phyloP scores from a whole-genome alignment of 2,113 vertebrate species.

The Percopsis transmontana region DNA sequence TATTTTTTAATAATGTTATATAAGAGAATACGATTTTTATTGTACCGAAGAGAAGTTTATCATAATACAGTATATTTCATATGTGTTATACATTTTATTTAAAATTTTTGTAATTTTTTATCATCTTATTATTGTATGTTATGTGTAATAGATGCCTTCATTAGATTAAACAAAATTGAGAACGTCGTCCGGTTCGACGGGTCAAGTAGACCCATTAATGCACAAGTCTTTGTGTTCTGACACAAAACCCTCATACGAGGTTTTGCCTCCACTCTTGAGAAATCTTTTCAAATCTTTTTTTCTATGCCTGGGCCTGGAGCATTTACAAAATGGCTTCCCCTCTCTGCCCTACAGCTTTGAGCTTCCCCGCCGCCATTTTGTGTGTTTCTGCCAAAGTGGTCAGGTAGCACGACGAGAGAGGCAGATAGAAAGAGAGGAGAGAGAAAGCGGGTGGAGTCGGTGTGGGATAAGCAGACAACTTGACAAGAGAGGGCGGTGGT shows the following conservation, averaged over 20 bases:
- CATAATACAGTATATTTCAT: too few species aligned
- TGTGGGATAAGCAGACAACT: constrained; percentile 11
- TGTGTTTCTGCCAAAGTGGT: constrained; percentile 73
- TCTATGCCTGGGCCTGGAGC: constrained; percentile 36
- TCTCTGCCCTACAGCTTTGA: constrained; percentile 59
- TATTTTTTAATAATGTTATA: too few species aligned
- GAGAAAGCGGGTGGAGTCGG: constrained; percentile 42
- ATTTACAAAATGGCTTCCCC: constrained; percentile 82
- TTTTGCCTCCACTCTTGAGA: constrained; percentile 26
- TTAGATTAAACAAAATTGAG: constrained; percentile 50
- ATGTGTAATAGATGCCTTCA: neutral
- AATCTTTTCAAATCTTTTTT: constrained; percentile 2
- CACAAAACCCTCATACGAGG: constrained; percentile 30
- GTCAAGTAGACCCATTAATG: constrained; percentile 37
- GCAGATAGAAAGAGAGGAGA: constrained; percentile 48
- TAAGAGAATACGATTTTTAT: too few species aligned
- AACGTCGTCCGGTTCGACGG: constrained; percentile 37
- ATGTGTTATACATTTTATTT: too few species aligned
- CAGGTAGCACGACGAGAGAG: constrained; percentile 76
- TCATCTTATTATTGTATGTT: too few species aligned
- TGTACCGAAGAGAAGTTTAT: too few species aligned
- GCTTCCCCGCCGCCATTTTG: constrained; percentile 79
- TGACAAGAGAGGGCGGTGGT: constrained; percentile 47
- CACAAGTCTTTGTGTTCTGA: neutral
- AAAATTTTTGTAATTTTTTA: too few species aligned